Conservation (phyloP, 2,113 vertebrate genomes). For the Sinocyclocheilus anophthalmus region DNA sequence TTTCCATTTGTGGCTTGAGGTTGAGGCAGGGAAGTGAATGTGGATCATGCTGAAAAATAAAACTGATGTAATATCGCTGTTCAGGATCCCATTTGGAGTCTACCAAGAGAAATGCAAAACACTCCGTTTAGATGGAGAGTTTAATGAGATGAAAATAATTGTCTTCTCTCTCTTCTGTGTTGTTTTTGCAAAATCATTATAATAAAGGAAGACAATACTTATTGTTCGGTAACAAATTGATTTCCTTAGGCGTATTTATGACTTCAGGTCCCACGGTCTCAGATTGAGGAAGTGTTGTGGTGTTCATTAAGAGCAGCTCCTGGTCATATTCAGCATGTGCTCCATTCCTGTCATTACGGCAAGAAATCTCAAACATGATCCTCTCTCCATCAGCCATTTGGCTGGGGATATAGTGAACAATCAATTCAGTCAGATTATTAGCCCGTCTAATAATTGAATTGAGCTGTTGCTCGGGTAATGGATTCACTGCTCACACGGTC, state of each 20-base stretch:
- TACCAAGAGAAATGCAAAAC: conserved; percentile 15
- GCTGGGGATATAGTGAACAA: conserved; percentile 68
- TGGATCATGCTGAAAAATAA: conserved; percentile 8
- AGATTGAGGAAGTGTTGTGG: not conserved
- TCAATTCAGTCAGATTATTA: conserved; percentile 72
- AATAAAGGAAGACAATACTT: conserved; percentile 9
- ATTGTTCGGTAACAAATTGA: not conserved
- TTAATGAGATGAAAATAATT: not conserved
- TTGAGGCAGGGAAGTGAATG: not conserved
- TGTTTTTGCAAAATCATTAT: not conserved
- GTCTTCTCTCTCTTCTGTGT: not conserved
- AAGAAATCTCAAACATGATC: conserved; percentile 13
- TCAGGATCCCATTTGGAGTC: not conserved
- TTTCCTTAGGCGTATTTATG: not conserved
- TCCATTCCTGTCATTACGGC: not conserved
- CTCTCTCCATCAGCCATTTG: conserved; percentile 39
- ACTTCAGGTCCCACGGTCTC: not conserved
- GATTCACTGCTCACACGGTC: conserved; percentile 55
- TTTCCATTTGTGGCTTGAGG: not conserved
- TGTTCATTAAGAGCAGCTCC: conserved; percentile 11
- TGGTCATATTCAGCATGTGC: not conserved
- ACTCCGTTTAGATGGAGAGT: not conserved
- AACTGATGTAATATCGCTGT: not conserved
- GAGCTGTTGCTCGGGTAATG: conserved; percentile 66
- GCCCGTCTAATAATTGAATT: conserved; percentile 73